A percentile compares a stretch with the other conserved stretches of the same genome.
These are phyloP conservation scores for Dryococelus australis DNA, from an alignment of 2,888 invertebrate genomes.

Conservation along the genomic window DNA sequence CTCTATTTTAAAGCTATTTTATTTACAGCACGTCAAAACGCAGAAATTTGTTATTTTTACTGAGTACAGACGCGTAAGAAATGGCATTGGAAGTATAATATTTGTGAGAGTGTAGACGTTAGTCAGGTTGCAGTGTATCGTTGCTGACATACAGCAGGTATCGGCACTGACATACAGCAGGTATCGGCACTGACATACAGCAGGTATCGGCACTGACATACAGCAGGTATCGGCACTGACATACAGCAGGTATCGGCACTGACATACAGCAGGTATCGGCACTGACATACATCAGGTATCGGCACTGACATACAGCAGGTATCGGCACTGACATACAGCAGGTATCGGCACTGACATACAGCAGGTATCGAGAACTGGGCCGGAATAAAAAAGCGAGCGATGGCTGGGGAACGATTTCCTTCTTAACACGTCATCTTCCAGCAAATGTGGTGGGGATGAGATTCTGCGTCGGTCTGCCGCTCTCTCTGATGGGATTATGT, in stretches of 20 bases:
- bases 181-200: no score
- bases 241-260: neutral
- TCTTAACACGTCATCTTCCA: neutral
- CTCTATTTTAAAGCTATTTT: no score
- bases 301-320: neutral
- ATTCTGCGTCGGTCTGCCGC: neutral
- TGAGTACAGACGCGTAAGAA: no score
- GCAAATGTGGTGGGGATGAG: neutral
- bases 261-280: neutral
- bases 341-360: neutral
- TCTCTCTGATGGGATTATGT: neutral
- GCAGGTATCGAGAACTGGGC: neutral
- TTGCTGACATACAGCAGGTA: no score
- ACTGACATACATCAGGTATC: no score
- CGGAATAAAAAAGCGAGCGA: neutral
- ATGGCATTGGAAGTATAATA: no score
- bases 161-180: neutral
- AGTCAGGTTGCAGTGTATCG: no score
- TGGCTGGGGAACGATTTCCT: neutral
- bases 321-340: neutral
- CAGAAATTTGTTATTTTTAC: no score
- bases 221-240: neutral
- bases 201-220: neutral
- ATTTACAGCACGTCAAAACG: no score
- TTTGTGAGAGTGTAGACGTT: no score